Base-by-base conservation (phyloP, 2,888 invertebrate species). In the Caenorhabditis wallacei region DNA sequence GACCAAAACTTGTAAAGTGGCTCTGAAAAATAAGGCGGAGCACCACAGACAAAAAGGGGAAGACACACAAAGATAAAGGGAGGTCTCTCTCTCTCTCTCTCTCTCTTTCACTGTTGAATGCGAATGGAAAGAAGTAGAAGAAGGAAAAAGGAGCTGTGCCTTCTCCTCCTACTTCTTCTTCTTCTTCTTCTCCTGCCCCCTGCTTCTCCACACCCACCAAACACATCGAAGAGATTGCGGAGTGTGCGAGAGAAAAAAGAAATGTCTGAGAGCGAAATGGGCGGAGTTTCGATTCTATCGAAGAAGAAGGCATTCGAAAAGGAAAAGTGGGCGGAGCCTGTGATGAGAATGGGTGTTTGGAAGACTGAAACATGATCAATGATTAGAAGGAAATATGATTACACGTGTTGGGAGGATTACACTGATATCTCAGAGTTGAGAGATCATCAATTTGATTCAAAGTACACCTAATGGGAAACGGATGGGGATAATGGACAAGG, bases 1-100 rank as follows among this genome's bases (percentile, higher is more conserved):
- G 80, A 80, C 80, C 80, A 80, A 80, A 80, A 80, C 80, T 80
- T 80, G 80, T 80, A 80, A 80, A 74, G 80, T 80, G 72, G 68
- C 74, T 48, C 46, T 80, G 72, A 72, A 80, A 80, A 68, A 80
- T 71, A 71, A 61, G 51, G 63, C 37, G 24, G 56, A 26, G 24
- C 20, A 18, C 46, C 46, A n/a, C n/a, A 48, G 46, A 48, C n/a
- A 48, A 48, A 35, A 35, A 53, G 56, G n/a, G 30, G 79, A 79
- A 70, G 64, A 79, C 69, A 79, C 69, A 78, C 30, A 63, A n/a
- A 64, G 70, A 70, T 79, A 70, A 70, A 79, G 63, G 63, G 40
- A 53, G 69, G 35, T 2, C 35, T 26, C 43, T 10, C 30, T 30
- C 30, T 30, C 30, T 30, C 30, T 30, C 30, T 30, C 30, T 30